Evolutionary conservation across 2,113 vertebrate genomes (phyloP), one percentile per base, ranked within the genome.

Genomic region (Myocastor coypus): DNA sequence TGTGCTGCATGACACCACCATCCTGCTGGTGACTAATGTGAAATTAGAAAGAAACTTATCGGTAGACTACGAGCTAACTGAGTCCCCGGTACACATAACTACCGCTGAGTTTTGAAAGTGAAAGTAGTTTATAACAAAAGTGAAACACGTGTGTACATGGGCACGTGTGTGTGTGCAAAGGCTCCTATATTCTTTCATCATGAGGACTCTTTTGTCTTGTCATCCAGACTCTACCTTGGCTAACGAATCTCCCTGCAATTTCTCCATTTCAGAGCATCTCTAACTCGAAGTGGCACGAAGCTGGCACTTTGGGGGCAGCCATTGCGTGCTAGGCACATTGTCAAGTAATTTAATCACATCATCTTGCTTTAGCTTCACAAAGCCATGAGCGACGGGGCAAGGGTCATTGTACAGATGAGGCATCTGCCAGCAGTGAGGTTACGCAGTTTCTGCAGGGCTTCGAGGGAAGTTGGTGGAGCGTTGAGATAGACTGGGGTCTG

Each of bases 231-330:
- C 30, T 68, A 28, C n/a, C 6, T 69, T 40, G 30, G 28, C 89
- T 89, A 59, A 75, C 75, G 88, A 78, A 30, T 71, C 24, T 7
- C 69, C 68, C 20, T n/a, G 11, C 2, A 11, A 20, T 26, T 87
- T 85, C 22, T 30, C 17, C 42, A 68, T 78, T 42, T 92, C 46
- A 57, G 3, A 16, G 28, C n/a, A 7, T 89, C 22, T 75, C 24
- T 83, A 81, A 59, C 63, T 90, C 84, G 50, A 95, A 37, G 40
- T 55, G 37, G 61, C 46, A 50, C 24, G 64, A 68, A 83, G 19
- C 9, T 91, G 95, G 81, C 88, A 84, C 87, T 96, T 95, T 63
- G 34, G 63, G 73, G 83, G 30, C 64, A 71, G 40, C 32, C 13
- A 77, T 34, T 66, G 12, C 83, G 32, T 37, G 71, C 28, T 52